Conservation (phyloP, 2,888 invertebrate genomes). For the Aporophyla lueneburgensis region DNA sequence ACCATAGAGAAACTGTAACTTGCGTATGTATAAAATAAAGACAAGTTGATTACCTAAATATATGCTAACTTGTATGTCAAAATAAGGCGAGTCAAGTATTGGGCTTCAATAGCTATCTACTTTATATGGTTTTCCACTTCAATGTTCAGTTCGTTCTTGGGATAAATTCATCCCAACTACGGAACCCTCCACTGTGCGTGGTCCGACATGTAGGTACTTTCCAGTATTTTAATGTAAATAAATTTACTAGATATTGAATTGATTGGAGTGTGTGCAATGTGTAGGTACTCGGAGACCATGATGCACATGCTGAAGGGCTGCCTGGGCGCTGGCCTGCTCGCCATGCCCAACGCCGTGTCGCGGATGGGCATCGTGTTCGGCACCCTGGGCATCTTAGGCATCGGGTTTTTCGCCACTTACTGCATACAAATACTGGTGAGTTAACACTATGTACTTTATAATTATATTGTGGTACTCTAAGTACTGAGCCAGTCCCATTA, state of each 20-base stretch:
- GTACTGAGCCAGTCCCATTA: neutral
- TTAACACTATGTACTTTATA: conserved; percentile 33
- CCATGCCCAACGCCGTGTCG: conserved; percentile 93
- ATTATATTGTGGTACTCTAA: too few species aligned
- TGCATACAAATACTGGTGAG: conserved; percentile 94
- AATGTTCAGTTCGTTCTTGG: too few species aligned
- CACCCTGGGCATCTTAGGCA: conserved; percentile 90
- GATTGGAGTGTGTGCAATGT: neutral
- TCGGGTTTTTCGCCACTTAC: conserved; percentile 93
- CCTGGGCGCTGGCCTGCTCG: conserved; percentile 98
- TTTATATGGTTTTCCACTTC: too few species aligned
- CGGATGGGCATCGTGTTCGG: conserved; percentile 92
- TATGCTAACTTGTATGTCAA: too few species aligned
- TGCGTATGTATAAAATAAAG: too few species aligned
- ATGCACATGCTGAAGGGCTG: conserved; percentile 98
- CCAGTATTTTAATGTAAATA: too few species aligned
- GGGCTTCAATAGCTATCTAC: too few species aligned
- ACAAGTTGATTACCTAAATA: too few species aligned
- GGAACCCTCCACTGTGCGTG: neutral
- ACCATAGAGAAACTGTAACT: too few species aligned
- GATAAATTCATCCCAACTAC: neutral
- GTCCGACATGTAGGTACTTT: neutral
- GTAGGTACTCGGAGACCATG: conserved; percentile 96
- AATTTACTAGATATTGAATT: neutral
- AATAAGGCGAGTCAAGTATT: too few species aligned